A percentile compares a stretch with the other conserved stretches of the same genome.
Conservation (phyloP, 2,113 vertebrate genomes). For the Saccopteryx leptura region DNA sequence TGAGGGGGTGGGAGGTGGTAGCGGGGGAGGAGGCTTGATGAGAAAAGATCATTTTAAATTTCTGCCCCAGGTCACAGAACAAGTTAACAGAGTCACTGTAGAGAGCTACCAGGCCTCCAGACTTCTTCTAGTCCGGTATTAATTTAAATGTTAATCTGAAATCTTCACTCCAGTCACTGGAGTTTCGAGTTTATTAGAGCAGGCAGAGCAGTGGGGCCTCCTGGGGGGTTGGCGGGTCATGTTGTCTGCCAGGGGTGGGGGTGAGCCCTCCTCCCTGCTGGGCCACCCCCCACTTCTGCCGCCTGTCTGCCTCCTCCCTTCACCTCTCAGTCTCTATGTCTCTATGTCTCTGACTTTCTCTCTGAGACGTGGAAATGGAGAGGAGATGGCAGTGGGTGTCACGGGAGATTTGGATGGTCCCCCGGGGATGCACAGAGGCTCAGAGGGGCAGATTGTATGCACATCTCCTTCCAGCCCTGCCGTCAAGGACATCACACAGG, state of each 20-base stretch:
- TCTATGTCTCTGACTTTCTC: neutral
- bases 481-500: neutral
- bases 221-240: slow-evolving; percentile 61
- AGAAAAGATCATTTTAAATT: slow-evolving; percentile 78
- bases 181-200: slow-evolving; percentile 83
- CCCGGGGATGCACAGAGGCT: neutral
- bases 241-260: slow-evolving; percentile 78
- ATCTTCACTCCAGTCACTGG: slow-evolving; percentile 77
- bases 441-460: neutral
- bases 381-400: rapidly evolving
- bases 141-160: slow-evolving; percentile 87
- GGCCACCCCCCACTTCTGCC: neutral
- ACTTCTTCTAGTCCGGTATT: slow-evolving; percentile 80
- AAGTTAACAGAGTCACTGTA: slow-evolving; percentile 75
- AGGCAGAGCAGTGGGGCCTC: slow-evolving; percentile 58
- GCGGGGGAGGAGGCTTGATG: neutral
- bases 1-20: neutral
- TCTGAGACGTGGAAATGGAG: neutral
- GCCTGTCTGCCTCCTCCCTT: neutral
- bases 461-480: rapidly evolving
- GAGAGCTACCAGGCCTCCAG: slow-evolving; percentile 75
- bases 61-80: slow-evolving; percentile 84
- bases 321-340: neutral
- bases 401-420: rapidly evolving
- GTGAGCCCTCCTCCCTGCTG: slow-evolving; percentile 47